Base-by-base conservation (phyloP, 2,888 invertebrate genomes). In the Chironomus riparius region DNA sequence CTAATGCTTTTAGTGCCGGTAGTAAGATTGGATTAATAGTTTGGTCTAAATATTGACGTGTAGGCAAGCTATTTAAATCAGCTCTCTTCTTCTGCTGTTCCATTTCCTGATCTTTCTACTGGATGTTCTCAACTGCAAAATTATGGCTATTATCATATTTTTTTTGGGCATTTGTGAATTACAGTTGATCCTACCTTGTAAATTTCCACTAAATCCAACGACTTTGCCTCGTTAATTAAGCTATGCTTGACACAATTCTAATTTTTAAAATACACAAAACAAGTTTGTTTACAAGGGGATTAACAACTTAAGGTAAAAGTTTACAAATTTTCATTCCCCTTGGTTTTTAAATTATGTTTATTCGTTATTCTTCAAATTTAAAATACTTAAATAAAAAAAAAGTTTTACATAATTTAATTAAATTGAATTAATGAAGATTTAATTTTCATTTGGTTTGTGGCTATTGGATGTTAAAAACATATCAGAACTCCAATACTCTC, bases 1-100 rank as follows among this genome's bases (percentile, higher is more conserved):
- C 95, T 78, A 98, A 84, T 13, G 92, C 68, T 50, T 96, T 93
- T 78, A 99, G 86, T 0, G 94, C 98, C 83, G 96, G 95, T 28
- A 98, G 87, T 76, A 99, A 86, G 81, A 97, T 94, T 0, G 98
- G 98, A 4, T 98, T 97, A 50, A 99, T 97, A 0, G 98, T 98
- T 85, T 97, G 97, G 83, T 99, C 98, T 78, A 99, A 86, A 85
- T 99, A 99, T 81, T 98, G 97, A 75, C 98, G 88, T 0, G 98
- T 97, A 3, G 98, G 97, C 78, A 97, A 85, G 0, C 94, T 91
- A 81, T 92, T 92, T 76, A 97, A 86, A 85, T 97, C 97, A 48
- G 93, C 90, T 79, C 93, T 87, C 83, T 94, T 93, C 80, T 95
- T 92, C 77, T 86, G 84, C 13, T 89, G n/a, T n/a, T n/a, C n/a